Percentiles rank a stretch among this genome's conserved stretches.
phyloP scores from a whole-genome alignment of 2,113 vertebrate genomes.

The Pterocles orientalis region DNA sequence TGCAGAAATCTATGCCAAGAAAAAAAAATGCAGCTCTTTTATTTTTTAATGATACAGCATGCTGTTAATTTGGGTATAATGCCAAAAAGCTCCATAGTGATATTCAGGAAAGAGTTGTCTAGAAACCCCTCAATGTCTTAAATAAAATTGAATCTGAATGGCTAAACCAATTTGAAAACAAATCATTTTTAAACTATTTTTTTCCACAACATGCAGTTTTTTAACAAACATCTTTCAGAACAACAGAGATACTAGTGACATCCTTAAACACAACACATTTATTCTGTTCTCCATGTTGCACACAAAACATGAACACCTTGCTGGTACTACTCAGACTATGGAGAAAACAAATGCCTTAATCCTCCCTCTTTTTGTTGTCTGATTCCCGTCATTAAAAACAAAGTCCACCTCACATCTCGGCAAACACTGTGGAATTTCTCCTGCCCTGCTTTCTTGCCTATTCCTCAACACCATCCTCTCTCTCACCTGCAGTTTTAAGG shows the following conservation, averaged over 20 bases:
- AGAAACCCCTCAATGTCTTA: slow-evolving; percentile 19
- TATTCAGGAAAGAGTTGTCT: not conserved
- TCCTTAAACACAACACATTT: not conserved
- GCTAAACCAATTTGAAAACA: slow-evolving; percentile 22
- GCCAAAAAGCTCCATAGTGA: not conserved
- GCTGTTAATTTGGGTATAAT: slow-evolving; percentile 18
- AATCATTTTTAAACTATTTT: slow-evolving; percentile 41
- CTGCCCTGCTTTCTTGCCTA: not conserved
- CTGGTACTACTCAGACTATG: not conserved
- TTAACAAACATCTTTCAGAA: not conserved
- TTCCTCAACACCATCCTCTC: not conserved
- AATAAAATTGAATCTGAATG: slow-evolving; percentile 35
- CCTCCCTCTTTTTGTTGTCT: not conserved
- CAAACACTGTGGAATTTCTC: not conserved
- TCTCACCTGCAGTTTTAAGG: not conserved
- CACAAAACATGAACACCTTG: not conserved
- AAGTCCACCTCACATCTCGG: not conserved
- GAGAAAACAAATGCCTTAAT: not conserved
- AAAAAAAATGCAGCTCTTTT: slow-evolving; percentile 33
- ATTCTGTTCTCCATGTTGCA: not conserved
- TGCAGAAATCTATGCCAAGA: not conserved
- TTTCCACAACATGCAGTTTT: not conserved
- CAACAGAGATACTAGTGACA: not conserved
- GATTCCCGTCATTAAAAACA: not conserved
- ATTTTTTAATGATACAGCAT: slow-evolving; percentile 31